Base-by-base conservation (phyloP, 2,113 vertebrate species). In the Boulengeromyrus knoepffleri region DNA sequence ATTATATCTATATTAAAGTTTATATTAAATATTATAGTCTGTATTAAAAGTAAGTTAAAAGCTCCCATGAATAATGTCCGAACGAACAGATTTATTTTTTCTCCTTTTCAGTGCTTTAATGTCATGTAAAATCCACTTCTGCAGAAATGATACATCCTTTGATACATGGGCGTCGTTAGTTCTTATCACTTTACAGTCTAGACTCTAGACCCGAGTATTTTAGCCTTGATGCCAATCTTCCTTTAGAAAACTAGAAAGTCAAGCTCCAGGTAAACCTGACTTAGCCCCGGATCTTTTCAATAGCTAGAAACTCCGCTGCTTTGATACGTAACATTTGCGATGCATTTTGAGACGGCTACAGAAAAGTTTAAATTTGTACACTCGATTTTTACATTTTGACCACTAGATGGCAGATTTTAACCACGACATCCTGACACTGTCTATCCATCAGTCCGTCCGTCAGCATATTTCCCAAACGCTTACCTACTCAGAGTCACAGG, bases 401-500 rank as follows among this genome's bases (percentile, higher is more conserved):
- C 85, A 88, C 45, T 88, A 46, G 88, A 70, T 88, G 58, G 56
- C 88, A 70, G 42, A n/a, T 46, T 88, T 24, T 31, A 39, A 31
- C 42, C 21, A 88, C 6, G 9, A 39, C 70, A 24, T 46, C 27
- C 12, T 70, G 5, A 70, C 13, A 39, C 70, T 27, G 27, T 74
- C 66, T 15, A 74, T 74, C 12, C n/a, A 74, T 74, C 66, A 4
- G 12, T 74, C 9, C 13, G 31, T 74, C 66, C 27, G 4, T 15
- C n/a, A 27, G 27, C 12, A 13, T 15, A 39, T 77, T 36, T 74
- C 31, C 12, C 31, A 31, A 74, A 12, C 13, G 66, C 12, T 74
- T 36, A 31, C 13, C 62, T 66, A 27, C 5, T 66, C 24, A 66
- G 5, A 12, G 12, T 31, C 12, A 70, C 8, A 27, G n/a, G 66